A percentile compares a stretch with the other conserved stretches of the same genome.
phyloP scores from a whole-genome alignment of 2,113 vertebrate species.

The Ctenodactylus gundi region DNA sequence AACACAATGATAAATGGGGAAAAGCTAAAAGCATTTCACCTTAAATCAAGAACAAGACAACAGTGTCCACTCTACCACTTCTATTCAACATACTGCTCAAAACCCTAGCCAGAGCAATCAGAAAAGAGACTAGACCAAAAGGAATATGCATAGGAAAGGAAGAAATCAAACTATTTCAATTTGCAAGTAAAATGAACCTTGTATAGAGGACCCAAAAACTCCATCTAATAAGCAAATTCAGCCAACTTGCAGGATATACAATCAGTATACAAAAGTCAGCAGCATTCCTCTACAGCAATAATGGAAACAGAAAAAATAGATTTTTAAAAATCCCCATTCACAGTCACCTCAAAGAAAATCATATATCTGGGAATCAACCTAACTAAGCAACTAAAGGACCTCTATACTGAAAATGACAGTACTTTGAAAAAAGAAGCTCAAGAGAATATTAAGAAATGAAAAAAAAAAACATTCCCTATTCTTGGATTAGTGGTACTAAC shows the following conservation, averaged over 20 bases:
- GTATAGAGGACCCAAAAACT: neutral
- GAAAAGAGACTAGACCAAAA: neutral
- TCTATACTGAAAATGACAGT: neutral
- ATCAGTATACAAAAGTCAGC: neutral
- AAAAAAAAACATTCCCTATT: too few species aligned
- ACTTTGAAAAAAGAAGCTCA: too few species aligned
- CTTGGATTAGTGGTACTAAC: neutral
- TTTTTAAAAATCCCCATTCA: neutral
- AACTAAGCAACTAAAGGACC: neutral
- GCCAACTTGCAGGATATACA: neutral
- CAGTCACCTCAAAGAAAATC: too few species aligned
- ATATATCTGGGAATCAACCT: too few species aligned
- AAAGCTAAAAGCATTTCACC: too few species aligned
- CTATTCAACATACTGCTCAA: too few species aligned
- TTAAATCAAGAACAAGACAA: too few species aligned
- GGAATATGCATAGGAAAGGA: neutral
- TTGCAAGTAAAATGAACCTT: neutral
- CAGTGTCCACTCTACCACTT: too few species aligned
- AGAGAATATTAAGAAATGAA: too few species aligned
- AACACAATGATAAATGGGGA: too few species aligned
- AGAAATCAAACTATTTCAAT: neutral
- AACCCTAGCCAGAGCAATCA: neutral
- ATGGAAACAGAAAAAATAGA: neutral
- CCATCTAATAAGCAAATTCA: neutral
- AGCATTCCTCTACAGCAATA: neutral